Evolutionary conservation across 2,113 vertebrate genomes (phyloP).

Genomic region (Paedocypris sp.): DNA sequence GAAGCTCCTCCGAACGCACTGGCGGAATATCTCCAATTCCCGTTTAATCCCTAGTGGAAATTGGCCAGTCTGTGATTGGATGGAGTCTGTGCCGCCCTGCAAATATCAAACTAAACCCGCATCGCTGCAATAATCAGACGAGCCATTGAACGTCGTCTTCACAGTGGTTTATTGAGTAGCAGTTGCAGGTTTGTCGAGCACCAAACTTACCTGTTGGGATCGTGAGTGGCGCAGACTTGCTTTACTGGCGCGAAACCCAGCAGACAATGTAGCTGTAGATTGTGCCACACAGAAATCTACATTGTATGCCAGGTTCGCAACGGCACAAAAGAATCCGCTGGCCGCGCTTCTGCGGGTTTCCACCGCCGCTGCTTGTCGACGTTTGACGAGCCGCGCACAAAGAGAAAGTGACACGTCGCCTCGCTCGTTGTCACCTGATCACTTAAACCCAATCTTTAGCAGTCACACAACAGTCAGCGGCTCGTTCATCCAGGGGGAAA

Average conservation of each 20-base stretch:
- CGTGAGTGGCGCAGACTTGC: not conserved
- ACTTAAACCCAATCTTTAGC: constrained; percentile 24
- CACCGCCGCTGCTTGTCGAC: constrained; percentile 28
- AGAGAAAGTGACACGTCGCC: constrained; percentile 32
- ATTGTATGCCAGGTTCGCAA: constrained; percentile 99
- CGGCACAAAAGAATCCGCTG: constrained; percentile 54
- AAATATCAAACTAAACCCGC: constrained; percentile 23
- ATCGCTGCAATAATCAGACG: too few relatives aligned
- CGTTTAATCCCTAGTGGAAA: constrained; percentile 32
- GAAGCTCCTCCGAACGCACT: constrained; percentile 11
- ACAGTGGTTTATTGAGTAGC: too few relatives aligned
- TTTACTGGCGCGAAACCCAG: constrained; percentile 97
- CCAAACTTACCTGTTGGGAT: constrained; percentile 37
- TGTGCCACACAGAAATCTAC: constrained; percentile 98
- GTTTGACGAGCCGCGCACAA: constrained; percentile 33
- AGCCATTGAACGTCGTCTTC: too few relatives aligned
- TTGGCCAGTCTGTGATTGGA: constrained; percentile 38
- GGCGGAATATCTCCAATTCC: constrained; percentile 29
- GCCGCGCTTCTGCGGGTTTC: constrained; percentile 9
- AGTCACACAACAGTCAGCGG: constrained; percentile 29
- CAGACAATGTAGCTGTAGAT: constrained; percentile 99
- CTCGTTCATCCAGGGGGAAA: constrained; percentile 14
- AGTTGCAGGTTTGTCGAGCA: too few relatives aligned
- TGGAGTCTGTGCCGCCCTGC: constrained; percentile 20
- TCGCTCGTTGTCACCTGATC: constrained; percentile 35